Base-by-base conservation (phyloP, 2,113 vertebrate genomes). In the Spea multiplicata region DNA sequence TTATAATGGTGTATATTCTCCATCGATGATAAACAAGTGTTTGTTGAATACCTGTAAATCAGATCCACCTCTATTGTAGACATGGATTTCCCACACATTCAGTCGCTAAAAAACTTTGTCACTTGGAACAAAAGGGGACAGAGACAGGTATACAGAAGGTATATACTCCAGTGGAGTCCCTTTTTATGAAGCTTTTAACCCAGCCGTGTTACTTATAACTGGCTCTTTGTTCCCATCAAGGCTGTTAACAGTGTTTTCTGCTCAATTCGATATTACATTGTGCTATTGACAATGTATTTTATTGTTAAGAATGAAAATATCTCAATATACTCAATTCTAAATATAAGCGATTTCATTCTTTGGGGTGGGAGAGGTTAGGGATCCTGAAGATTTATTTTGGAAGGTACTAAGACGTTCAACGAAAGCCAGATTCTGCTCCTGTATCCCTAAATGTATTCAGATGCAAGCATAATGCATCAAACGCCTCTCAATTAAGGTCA, bases 401-500 rank as follows among this genome's bases (percentile, higher is more conserved):
- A 49, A 69, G n/a, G 3, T 52, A 45, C 1, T 50, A 48, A 6
- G 6, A 72, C 30, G 13, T 6, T 6, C 65, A 78, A 79, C 66
- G 57, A 57, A 83, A 77, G 75, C 47, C 30, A 73, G 49, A 65
- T 69, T 6, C 44, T 46, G 5, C 12, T 53, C 8, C 69, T 53
- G 53, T 71, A 12, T 13, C 61, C 61, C 5, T 49, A 52, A 72
- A 72, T 72, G 70, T 73, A 81, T 84, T 73, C 73, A 61, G 73
- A 75, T 71, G 73, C 83, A 78, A 74, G 52, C 44, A 73, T 50
- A 68, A 76, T 8, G 71, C 82, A 14, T 65, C 76, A 82, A 88
- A 82, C 83, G 4, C 48, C 75, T 13, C 84, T 70, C 62, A 83
- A 83, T 81, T 76, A 84, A 81, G 76, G 81, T 44, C 69, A 71